Evolutionary conservation across 2,113 vertebrate genomes (phyloP), one percentile per base, ranked within the genome.

Genomic region (Oncorhynchus keta): DNA sequence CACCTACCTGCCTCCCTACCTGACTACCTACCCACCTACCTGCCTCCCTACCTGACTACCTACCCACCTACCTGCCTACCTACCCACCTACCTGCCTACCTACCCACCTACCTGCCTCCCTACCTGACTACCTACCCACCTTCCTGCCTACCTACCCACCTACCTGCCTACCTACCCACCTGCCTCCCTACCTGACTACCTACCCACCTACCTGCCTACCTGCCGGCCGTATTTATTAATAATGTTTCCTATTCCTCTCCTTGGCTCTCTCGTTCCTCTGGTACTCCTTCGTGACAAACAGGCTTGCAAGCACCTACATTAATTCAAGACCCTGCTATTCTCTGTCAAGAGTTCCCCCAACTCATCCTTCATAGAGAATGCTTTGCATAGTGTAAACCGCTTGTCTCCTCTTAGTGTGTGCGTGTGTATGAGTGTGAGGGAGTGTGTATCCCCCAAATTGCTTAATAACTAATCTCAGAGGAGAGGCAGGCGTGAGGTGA

Each of bases 31-130:
- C 48, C 48, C 1, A 9, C 0, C 48, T 9, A 2, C 8, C 13
- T 13, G 1, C 48, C 9, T n/a, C n/a, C n/a, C n/a, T 3, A 0
- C 57, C 32, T 35, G 32, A 3, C 32, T 32, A 5, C 4, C 32
- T 32, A 0, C 32, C 32, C 5, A 2, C 0, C 48, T 9, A 2
- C 8, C 13, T 13, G 3, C 48, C 9, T 3, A 0, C 57, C 32
- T 32, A 0, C 32, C 5, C 2, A 1, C 0, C 32, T 5, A 0
- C 32, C 5, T 32, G 1, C 30, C 32, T 5, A 5, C 0, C 28
- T 30, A 3, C 3, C 3, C 0, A 0, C 30, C 5, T 35, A 1
- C 35, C 35, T 8, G 6, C 7, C 35, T 39, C 24, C 24, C 24
- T 24, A 24, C 24, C 24, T 24, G 24, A 24, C 24, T 24, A 39